Base-by-base conservation (phyloP, 2,113 vertebrate genomes). In the Uropsilus gracilis region DNA sequence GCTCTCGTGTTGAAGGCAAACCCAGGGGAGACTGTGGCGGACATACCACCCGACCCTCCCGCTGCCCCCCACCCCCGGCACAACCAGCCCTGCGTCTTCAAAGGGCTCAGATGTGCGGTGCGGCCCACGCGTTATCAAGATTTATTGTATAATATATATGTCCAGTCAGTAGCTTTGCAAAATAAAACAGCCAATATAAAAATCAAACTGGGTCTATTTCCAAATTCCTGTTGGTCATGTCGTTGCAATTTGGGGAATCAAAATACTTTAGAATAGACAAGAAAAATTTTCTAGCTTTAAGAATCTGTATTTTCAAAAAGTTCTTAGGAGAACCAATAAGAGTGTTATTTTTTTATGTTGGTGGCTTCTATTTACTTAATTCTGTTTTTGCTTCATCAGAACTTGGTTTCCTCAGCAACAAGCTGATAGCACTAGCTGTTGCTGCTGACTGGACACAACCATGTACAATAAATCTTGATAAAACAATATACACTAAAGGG, bases 381-480 rank as follows among this genome's bases (percentile, higher is more conserved):
- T 94, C 32, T 61, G 32, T 73, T 90, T 30, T 85, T 89, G 3
- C 85, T 95, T 59, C 84, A 32, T 30, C 69, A 71, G 91, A 46
- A 10, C 16, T 92, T 71, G 71, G 39, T 53, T 22, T 88, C 71
- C 87, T 94, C 86, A 92, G 73, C 14, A 84, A 18, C 57, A 83
- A 86, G 73, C 64, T 85, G 42, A 44, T 22, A 80, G 3, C 1
- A 34, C 28, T 66, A 10, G 1, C 13, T 78, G 42, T 76, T 55
- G 2, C 89, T 95, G 66, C 39, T 83, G 90, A 90, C 18, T 90
- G 39, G 95, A 72, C 24, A 30, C 42, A 7, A 28, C 66, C 68
- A 18, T 32, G 18, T 82, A 83, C 3, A 96, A 59, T 73, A 93
- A 73, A 72, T 85, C 69, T 84, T 92, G 95, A 95, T 87, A 86